phyloP scores from a whole-genome alignment of 2,113 vertebrate species.

The Sorex araneus region DNA sequence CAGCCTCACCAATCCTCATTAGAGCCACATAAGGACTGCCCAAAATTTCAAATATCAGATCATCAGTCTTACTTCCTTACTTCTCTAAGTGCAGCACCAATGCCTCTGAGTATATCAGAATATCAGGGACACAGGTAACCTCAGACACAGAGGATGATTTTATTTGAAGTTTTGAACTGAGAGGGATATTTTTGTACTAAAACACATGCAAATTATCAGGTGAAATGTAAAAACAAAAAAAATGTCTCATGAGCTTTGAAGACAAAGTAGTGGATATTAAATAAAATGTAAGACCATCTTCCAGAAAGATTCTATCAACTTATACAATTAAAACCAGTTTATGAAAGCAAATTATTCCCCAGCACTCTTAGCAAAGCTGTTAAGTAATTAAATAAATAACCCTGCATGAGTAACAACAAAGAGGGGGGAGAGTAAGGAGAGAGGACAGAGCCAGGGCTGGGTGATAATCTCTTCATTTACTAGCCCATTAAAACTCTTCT shows the following conservation, averaged over 20 bases:
- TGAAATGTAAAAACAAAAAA: not conserved
- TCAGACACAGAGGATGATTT: not conserved
- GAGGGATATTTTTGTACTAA: not conserved
- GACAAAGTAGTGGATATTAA: slow-evolving; percentile 2
- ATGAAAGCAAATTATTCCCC: not conserved
- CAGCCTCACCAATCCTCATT: no score
- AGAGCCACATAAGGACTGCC: not conserved
- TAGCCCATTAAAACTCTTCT: not conserved
- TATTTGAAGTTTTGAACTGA: not conserved
- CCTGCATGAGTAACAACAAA: not conserved
- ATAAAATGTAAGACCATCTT: not conserved
- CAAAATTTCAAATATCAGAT: not conserved
- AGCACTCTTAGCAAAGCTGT: not conserved
- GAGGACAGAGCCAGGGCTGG: not conserved
- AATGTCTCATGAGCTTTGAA: slow-evolving; percentile 40
- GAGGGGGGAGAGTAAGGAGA: not conserved
- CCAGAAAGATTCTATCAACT: not conserved
- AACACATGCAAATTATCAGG: not conserved
- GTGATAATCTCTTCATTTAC: not conserved
- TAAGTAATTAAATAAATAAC: not conserved
- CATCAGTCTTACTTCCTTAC: not conserved
- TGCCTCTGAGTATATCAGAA: accelerated
- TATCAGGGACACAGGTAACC: not conserved
- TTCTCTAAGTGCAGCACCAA: accelerated
- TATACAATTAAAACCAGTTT: not conserved